Conservation (phyloP, 2,797 vertebrate species). For the Lepidocolaptes lacrymiger region DNA sequence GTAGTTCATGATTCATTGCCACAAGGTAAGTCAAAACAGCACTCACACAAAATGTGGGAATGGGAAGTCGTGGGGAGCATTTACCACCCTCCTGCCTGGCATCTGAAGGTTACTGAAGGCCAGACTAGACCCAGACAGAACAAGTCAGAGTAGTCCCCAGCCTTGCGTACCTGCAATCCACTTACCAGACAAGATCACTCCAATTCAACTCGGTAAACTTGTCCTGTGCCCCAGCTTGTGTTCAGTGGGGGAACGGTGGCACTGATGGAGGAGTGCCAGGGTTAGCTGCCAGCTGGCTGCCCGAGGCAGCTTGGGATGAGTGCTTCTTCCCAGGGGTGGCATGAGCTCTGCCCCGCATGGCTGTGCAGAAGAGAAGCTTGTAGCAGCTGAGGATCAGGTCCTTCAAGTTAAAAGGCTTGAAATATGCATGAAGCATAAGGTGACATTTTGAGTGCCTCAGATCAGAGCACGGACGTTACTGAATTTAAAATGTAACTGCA, state of each 20-base stretch:
- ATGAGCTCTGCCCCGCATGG: not conserved
- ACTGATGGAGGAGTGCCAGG: not conserved
- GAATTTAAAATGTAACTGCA: conserved; percentile 51
- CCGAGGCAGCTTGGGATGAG: not conserved
- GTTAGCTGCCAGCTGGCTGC: conserved; percentile 38
- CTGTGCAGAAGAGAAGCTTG: not conserved
- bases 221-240: not conserved
- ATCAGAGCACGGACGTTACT: conserved; percentile 19
- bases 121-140: not conserved
- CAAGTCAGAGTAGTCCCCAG: not conserved
- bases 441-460: conserved; percentile 51
- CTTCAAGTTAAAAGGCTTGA: conserved; percentile 32
- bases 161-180: rapidly evolving
- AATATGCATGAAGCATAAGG: conserved; percentile 43
- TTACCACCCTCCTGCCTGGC: not conserved
- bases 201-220: not conserved
- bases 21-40: conserved; percentile 43
- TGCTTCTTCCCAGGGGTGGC: conserved; percentile 12
- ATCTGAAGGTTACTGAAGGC: not conserved
- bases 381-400: conserved; percentile 23
- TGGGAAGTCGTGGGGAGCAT: not conserved
- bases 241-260: not conserved
- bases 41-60: conserved; percentile 29
- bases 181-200: not conserved
- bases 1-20: conserved; percentile 28